These are phyloP conservation scores for Drosophila persimilis DNA, from an alignment of 1,140 invertebrate genomes.

Conservation along the genomic window DNA sequence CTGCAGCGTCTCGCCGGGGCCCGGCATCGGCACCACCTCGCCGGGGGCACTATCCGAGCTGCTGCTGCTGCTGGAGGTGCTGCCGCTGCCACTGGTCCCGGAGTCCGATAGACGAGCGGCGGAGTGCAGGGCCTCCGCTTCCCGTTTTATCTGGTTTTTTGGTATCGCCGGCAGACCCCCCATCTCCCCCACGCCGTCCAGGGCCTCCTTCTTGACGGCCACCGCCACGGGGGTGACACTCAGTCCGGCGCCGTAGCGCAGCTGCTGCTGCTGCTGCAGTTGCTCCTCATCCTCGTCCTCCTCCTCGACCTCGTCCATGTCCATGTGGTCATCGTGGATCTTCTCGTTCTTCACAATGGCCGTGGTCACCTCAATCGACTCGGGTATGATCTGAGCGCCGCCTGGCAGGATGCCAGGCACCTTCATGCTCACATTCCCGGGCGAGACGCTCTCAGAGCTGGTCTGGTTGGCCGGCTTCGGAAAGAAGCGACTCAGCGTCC, in stretches of 20 bases:
- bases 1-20: conserved; percentile 63
- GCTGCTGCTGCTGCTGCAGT: conserved; percentile 45
- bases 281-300: conserved; percentile 41
- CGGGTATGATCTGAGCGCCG: conserved; percentile 78
- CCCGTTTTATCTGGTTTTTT: conserved; percentile 68
- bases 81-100: conserved; percentile 39
- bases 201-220: conserved; percentile 60
- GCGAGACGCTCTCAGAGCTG: conserved; percentile 56
- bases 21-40: conserved; percentile 55
- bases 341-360: conserved; percentile 77
- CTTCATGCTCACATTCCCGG: conserved; percentile 72
- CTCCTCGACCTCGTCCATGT: conserved; percentile 63
- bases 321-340: conserved; percentile 53
- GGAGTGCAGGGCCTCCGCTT: conserved; percentile 20
- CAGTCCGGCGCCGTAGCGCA: conserved; percentile 55
- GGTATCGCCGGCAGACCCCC: conserved; percentile 36
- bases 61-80: conserved; percentile 51
- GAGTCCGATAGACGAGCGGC: conserved; percentile 57
- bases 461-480: conserved; percentile 66
- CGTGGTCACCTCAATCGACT: conserved; percentile 71
- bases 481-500: conserved; percentile 73
- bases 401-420: conserved; percentile 70
- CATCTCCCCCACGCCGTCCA: conserved; percentile 40
- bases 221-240: conserved; percentile 61
- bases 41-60: conserved; percentile 53